Percentiles rank a stretch among this genome's conserved stretches.
Conservation (phyloP, 2,113 vertebrate genomes). For the Chroicocephalus ridibundus region DNA sequence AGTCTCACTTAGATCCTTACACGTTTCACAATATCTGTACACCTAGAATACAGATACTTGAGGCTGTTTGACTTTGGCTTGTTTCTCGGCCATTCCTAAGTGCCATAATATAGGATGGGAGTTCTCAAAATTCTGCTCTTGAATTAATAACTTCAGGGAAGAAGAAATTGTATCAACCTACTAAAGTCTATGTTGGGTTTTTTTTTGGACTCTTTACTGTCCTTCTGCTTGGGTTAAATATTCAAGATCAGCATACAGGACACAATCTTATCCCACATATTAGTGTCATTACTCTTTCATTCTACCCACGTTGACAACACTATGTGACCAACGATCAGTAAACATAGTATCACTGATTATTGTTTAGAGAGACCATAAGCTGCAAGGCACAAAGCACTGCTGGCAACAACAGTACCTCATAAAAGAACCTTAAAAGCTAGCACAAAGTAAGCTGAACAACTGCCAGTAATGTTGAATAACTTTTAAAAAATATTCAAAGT, state of each 20-base stretch:
- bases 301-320: background rate
- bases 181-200: background rate
- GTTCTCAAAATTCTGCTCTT: background rate
- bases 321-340: rapidly evolving
- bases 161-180: background rate
- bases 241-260: background rate
- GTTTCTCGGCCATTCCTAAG: background rate
- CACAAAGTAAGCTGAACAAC: background rate
- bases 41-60: background rate
- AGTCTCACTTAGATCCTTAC: background rate
- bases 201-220: background rate
- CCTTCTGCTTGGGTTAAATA: background rate
- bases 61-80: background rate
- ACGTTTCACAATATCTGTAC: background rate
- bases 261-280: background rate
- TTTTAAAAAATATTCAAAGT: background rate
- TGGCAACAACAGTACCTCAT: background rate
- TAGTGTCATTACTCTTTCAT: background rate
- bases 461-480: background rate
- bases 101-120: background rate
- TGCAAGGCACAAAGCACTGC: background rate
- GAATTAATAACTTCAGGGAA: background rate
- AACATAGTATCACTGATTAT: background rate
- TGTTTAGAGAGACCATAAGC: background rate
- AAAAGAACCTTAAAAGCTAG: background rate